Evolutionary conservation across 2,888 invertebrate genomes (phyloP).

Genomic region (Drosophila setosimentum): DNA sequence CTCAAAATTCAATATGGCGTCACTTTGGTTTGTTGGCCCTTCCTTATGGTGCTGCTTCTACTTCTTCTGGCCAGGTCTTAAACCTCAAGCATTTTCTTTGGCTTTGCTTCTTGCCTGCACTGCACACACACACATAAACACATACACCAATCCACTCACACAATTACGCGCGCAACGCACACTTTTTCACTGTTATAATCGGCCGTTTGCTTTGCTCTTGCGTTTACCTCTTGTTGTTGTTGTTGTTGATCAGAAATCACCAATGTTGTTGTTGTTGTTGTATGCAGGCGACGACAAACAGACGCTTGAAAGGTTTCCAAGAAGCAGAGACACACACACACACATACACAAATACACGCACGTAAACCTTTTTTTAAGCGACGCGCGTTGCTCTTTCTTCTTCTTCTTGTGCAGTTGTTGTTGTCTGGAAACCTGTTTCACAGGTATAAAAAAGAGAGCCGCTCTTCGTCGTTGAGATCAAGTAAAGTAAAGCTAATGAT

Average conservation of each 20-base stretch:
- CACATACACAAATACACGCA: constrained; percentile 18
- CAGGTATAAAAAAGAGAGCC: constrained; percentile 68
- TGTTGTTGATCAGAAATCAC: constrained; percentile 69
- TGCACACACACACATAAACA: constrained; percentile 43
- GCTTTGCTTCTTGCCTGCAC: constrained; percentile 40
- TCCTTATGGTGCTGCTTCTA: constrained; percentile 31
- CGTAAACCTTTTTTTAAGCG: constrained; percentile 47
- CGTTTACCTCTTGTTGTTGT: constrained; percentile 46
- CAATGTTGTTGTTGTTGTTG: constrained; percentile 44
- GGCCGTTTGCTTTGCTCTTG: constrained; percentile 63
- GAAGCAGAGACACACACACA: constrained; percentile 53
- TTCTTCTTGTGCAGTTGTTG: constrained; percentile 34
- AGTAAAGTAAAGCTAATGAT: constrained; percentile 70
- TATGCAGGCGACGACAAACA: constrained; percentile 60
- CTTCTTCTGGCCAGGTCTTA: constrained; percentile 62
- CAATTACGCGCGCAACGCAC: constrained; percentile 35
- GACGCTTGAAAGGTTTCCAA: constrained; percentile 82
- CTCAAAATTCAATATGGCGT: constrained; percentile 67
- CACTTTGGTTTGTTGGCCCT: constrained; percentile 49
- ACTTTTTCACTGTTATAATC: constrained; percentile 76
- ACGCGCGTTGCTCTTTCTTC: constrained; percentile 49
- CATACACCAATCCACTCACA: constrained; percentile 33
- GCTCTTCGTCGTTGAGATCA: constrained; percentile 56
- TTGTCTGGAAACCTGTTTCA: constrained; percentile 78
- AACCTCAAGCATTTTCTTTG: constrained; percentile 64